These are phyloP conservation scores for Phalacrocorax carbo DNA, from an alignment of 2,113 vertebrate species.

Conservation along the genomic window DNA sequence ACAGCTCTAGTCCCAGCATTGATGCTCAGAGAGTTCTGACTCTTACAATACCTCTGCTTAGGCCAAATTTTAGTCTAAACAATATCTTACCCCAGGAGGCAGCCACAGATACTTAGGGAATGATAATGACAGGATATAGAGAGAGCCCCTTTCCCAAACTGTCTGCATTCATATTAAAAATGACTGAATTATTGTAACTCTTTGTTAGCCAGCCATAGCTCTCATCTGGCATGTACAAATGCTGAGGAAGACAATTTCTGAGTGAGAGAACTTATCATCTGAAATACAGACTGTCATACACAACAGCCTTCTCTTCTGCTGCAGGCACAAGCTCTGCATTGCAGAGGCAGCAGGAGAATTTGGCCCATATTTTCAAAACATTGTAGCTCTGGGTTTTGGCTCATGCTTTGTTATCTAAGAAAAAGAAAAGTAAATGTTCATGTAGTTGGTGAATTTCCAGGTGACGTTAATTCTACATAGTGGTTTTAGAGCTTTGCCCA, in stretches of 20 bases:
- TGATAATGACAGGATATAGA: not conserved
- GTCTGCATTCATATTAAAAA: not conserved
- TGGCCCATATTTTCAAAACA: not conserved
- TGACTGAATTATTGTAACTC: not conserved
- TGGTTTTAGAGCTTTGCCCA: not conserved
- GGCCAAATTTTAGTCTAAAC: not conserved
- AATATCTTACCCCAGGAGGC: not conserved
- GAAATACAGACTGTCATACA: not conserved
- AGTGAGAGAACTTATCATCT: not conserved
- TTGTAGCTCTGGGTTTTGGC: not conserved
- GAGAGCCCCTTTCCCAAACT: not conserved
- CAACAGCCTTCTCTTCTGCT: not conserved
- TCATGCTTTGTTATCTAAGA: not conserved
- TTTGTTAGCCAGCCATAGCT: not conserved
- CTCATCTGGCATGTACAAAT: not conserved
- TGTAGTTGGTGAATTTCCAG: not conserved
- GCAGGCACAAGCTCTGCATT: conserved; percentile 23
- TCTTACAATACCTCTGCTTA: not conserved
- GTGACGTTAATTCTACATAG: not conserved
- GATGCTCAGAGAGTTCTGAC: not conserved
- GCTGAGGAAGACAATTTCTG: not conserved
- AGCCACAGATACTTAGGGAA: not conserved
- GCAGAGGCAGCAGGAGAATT: conserved; percentile 35
- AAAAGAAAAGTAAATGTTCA: not conserved
- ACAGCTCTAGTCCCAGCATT: not conserved